Evolutionary conservation across 2,797 vertebrate species (phyloP).

Genomic region (Amphiprion clarkii): DNA sequence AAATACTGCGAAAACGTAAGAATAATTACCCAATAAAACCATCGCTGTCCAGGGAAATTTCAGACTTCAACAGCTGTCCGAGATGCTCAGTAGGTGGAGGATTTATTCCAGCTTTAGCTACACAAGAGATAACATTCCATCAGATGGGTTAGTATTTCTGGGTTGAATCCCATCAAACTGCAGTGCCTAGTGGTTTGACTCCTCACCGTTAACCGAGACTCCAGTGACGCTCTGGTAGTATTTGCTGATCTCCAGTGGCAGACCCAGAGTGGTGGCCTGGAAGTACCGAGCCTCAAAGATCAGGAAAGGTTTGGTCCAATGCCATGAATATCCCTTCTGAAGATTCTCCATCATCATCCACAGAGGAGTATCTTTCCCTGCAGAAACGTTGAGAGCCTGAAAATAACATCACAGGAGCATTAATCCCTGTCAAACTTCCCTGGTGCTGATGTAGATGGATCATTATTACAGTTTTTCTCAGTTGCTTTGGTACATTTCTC

Average conservation of each 20-base stretch:
- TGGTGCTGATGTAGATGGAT: not conserved
- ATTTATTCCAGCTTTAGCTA: constrained; percentile 78
- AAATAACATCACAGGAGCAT: constrained; percentile 17
- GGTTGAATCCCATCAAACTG: not conserved
- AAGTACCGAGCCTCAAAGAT: constrained; percentile 82
- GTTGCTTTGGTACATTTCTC: no score
- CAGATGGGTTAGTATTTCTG: no score
- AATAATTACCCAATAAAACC: constrained; percentile 80
- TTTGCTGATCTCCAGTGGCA: constrained; percentile 87
- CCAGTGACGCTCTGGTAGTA: constrained; percentile 77
- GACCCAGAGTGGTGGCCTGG: constrained; percentile 83
- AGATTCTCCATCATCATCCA: constrained; percentile 75
- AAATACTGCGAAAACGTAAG: not conserved
- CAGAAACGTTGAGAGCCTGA: constrained; percentile 74
- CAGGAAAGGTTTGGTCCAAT: constrained; percentile 78
- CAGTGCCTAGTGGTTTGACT: not conserved
- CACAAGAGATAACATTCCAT: not conserved
- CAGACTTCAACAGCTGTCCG: constrained; percentile 77
- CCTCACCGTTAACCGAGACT: constrained; percentile 82
- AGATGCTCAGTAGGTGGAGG: constrained; percentile 73
- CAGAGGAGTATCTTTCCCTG: constrained; percentile 72
- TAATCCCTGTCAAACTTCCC: not conserved
- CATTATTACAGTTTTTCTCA: no score
- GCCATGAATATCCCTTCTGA: constrained; percentile 77
- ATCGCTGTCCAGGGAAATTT: constrained; percentile 80